Evolutionary conservation across 2,888 invertebrate genomes (phyloP).

Genomic region (Eremobia ochroleuca): DNA sequence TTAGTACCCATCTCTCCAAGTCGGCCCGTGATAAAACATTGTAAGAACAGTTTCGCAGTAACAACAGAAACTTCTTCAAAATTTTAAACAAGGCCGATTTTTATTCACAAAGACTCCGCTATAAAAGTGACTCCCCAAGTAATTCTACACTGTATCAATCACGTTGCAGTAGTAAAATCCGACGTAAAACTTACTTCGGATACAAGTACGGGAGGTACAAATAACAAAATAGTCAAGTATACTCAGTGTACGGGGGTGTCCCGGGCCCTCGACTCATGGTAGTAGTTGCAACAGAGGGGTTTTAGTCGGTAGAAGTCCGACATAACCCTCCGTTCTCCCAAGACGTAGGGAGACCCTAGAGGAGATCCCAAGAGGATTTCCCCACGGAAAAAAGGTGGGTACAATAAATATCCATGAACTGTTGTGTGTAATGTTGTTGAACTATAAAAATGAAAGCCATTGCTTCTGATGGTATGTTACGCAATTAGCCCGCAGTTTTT

Average conservation of each 20-base stretch:
- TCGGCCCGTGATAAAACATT: slow-evolving; percentile 54
- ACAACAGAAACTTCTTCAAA: slow-evolving; percentile 62
- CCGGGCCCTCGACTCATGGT: background rate
- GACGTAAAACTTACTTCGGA: slow-evolving; percentile 75
- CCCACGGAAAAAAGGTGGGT: background rate
- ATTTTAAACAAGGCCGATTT: slow-evolving; percentile 71
- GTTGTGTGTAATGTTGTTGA: too few species aligned
- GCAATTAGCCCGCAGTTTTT: too few species aligned
- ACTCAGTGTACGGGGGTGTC: too few species aligned
- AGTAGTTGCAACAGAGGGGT: background rate
- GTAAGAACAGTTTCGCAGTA: slow-evolving; percentile 36
- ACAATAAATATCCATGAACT: too few species aligned
- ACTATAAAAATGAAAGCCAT: too few species aligned
- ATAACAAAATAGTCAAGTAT: slow-evolving; percentile 31
- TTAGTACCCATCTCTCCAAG: slow-evolving; percentile 31
- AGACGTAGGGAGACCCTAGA: too few species aligned
- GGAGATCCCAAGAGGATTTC: background rate
- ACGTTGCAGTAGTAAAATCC: slow-evolving; percentile 78
- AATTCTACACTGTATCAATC: slow-evolving; percentile 78
- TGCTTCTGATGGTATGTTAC: too few species aligned
- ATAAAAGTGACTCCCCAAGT: slow-evolving; percentile 71
- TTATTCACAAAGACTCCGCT: slow-evolving; percentile 68
- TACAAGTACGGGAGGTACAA: slow-evolving; percentile 57
- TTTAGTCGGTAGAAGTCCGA: background rate
- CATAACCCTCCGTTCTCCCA: background rate